Conservation (phyloP, 2,113 vertebrate species). For the pig (Sus scrofa) region DNA sequence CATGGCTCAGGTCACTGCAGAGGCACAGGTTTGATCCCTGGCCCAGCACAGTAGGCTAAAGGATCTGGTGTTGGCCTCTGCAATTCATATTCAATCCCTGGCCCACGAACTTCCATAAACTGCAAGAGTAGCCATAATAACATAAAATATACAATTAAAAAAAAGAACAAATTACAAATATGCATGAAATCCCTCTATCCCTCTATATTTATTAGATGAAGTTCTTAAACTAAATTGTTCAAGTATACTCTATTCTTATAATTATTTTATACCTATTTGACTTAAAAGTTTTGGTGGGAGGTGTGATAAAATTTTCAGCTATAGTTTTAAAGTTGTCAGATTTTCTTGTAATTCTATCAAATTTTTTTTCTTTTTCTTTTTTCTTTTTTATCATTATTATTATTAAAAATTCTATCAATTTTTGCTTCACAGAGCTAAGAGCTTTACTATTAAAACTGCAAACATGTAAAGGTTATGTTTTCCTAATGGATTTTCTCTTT, state of each 20-base stretch:
- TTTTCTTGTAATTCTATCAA: not conserved
- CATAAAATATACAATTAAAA: too few species aligned
- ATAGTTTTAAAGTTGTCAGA: conserved; percentile 17
- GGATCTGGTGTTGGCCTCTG: too few species aligned
- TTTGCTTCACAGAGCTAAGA: not conserved
- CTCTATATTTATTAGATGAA: not conserved
- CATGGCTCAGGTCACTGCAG: too few species aligned
- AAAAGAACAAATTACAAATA: not conserved
- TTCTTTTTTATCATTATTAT: too few species aligned
- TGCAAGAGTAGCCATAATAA: too few species aligned
- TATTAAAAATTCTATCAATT: not conserved
- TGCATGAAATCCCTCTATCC: not conserved
- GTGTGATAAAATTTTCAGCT: not conserved
- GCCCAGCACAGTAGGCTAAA: too few species aligned
- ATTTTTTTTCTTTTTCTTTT: too few species aligned
- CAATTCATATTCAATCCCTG: too few species aligned
- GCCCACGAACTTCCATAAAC: too few species aligned
- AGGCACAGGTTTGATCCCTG: too few species aligned
- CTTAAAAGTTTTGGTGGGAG: conserved; percentile 16
- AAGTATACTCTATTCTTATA: not conserved
- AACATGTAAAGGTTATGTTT: not conserved
- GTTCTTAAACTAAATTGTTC: not conserved
- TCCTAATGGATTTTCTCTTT: not conserved
- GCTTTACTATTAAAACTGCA: not conserved
- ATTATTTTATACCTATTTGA: not conserved